Base-by-base conservation (phyloP, 2,113 vertebrate genomes). In the Danio rerio region DNA sequence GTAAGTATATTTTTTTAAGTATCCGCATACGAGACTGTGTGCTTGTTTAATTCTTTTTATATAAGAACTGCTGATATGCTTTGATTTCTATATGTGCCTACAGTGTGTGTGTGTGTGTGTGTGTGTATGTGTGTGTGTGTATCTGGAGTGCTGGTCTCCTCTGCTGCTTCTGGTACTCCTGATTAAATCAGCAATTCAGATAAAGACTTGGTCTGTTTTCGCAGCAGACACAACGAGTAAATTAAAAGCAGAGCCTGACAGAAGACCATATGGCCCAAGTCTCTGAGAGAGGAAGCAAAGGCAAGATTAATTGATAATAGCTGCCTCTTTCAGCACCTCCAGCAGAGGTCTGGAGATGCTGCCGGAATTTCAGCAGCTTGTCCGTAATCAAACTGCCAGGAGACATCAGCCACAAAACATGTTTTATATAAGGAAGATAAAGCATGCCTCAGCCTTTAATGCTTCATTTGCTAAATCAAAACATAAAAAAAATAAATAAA, bases 261-360 rank as follows among this genome's bases (percentile, higher is more conserved):
- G 91, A 89, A 89, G 92, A 91, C 91, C 93, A 95, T 95, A 95
- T 95, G 94, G 91, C 87, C 85, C 68, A 87, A 85, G 86, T 92
- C 90, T 92, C 90, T 81, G 89, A 87, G 89, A 91, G 89, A 88
- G 85, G 89, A 89, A 91, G 92, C 90, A 88, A 86, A 83, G 88
- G 89, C 90, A 92, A 95, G 92, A 93, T 93, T 91, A 94, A 94
- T 93, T 92, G 92, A 93, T 94, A 92, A 93, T 92, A 90, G 90
- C 92, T 89, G 82, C 89, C 91, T 92, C 88, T 91, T 93, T 91
- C 90, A 90, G 89, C 91, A 92, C 91, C 93, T 91, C 93, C 90
- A 91, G 89, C 89, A 87, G 90, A 89, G 91, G 69, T 81, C 63
- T 80, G 77, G 82, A 70, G 52, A 81, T 81, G 89, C 76, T 81